These are phyloP conservation scores for Andrena haemorrhoa DNA, from an alignment of 2,888 invertebrate species.

Conservation along the genomic window DNA sequence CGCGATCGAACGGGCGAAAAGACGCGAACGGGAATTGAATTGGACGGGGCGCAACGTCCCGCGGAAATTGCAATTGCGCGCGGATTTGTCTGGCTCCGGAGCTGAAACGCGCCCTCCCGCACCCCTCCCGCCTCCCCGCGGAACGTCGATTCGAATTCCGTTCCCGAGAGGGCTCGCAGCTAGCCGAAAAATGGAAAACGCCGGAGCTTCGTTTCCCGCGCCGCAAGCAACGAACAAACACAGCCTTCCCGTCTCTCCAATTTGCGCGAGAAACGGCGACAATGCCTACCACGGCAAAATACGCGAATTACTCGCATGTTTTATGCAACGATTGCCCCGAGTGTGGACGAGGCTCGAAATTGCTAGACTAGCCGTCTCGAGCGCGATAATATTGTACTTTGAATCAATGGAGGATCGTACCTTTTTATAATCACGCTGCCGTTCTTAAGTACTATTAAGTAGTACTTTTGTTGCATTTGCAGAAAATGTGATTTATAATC, in stretches of 20 bases:
- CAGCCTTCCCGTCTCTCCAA: background rate
- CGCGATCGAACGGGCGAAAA: conserved; percentile 19
- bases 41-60: conserved; percentile 24
- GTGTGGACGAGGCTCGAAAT: background rate
- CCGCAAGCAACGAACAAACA: conserved; percentile 6
- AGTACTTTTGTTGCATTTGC: too few relatives aligned
- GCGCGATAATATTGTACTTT: too few relatives aligned
- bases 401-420: too few relatives aligned
- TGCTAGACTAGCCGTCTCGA: background rate
- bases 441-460: too few relatives aligned
- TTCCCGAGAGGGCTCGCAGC: background rate
- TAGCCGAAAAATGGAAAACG: conserved; percentile 5
- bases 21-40: conserved; percentile 34
- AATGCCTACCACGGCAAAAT: background rate
- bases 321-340: conserved; percentile 13
- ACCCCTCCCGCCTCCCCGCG: background rate
- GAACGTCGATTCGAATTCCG: background rate
- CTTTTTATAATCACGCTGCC: too few relatives aligned
- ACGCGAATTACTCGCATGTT: background rate
- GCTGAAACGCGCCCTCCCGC: background rate
- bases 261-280: conserved; percentile 4
- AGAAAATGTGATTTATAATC: too few relatives aligned
- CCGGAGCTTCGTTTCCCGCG: conserved; percentile 5
- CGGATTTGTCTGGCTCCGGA: conserved; percentile 20
- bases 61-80: conserved; percentile 48